phyloP scores from a whole-genome alignment of 2,113 vertebrate species.

The Brachionichthys hirsutus region DNA sequence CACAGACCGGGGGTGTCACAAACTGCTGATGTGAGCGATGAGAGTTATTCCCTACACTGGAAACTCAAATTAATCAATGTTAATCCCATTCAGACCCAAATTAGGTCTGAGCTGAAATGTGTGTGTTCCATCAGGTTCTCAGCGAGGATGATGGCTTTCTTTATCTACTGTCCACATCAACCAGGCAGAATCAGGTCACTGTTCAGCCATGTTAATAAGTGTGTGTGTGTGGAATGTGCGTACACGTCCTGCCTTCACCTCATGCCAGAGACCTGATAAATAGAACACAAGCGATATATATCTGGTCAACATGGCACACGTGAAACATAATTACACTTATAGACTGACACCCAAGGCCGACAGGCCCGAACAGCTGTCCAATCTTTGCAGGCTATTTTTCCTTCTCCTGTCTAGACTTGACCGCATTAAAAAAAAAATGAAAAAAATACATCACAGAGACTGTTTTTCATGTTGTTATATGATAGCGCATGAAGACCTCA shows the following conservation, averaged over 20 bases:
- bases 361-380: conserved; percentile 65
- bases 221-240: background rate
- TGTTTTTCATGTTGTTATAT: conserved; percentile 63
- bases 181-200: conserved; percentile 38
- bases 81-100: conserved; percentile 54
- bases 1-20: background rate
- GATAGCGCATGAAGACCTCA: conserved; percentile 58
- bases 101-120: conserved; percentile 49
- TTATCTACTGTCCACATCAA: conserved; percentile 30
- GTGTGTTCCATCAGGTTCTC: conserved; percentile 39
- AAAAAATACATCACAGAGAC: conserved; percentile 42
- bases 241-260: conserved; percentile 11
- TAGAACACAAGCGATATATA: conserved; percentile 48
- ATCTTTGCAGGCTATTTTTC: conserved; percentile 48
- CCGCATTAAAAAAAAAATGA: conserved; percentile 42
- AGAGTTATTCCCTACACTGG: conserved; percentile 39
- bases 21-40: conserved; percentile 54
- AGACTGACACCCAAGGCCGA: conserved; percentile 69
- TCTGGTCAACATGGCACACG: conserved; percentile 64
- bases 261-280: conserved; percentile 48
- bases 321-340: conserved; percentile 66
- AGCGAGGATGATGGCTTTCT: conserved; percentile 29
- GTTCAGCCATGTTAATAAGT: conserved; percentile 32
- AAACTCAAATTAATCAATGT: conserved; percentile 64
- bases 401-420: conserved; percentile 60